These are phyloP conservation scores for Pampusana beccarii DNA, from an alignment of 2,113 vertebrate genomes.

Conservation along the genomic window DNA sequence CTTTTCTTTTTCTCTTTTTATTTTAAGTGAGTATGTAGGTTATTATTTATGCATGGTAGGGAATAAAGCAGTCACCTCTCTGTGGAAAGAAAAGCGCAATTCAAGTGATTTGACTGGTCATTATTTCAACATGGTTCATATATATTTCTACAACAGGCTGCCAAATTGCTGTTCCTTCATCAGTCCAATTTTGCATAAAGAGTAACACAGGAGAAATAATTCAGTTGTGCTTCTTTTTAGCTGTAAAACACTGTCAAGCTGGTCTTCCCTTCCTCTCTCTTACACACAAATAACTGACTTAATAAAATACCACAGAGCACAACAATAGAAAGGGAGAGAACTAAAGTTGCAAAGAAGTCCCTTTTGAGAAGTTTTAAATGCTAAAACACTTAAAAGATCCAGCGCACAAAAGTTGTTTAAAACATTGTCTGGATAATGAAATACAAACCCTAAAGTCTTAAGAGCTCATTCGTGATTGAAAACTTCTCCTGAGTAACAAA, in stretches of 20 bases:
- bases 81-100: not conserved
- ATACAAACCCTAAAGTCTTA: not conserved
- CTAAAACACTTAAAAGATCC: not conserved
- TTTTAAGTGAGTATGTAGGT: not conserved
- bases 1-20: accelerated
- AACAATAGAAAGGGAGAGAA: not conserved
- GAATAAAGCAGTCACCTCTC: not conserved
- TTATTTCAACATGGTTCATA: not conserved
- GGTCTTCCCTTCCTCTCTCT: not conserved
- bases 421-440: not conserved
- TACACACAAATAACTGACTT: not conserved
- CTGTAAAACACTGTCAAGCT: not conserved
- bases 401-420: not conserved
- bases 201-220: not conserved
- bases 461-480: not conserved
- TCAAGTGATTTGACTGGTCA: not conserved
- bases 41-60: not conserved
- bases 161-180: not conserved
- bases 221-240: not conserved
- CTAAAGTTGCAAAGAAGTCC: not conserved
- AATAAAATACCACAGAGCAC: not conserved
- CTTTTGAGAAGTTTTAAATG: not conserved
- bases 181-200: not conserved
- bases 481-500: not conserved
- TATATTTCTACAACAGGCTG: not conserved